These are phyloP conservation scores for Acanthosepion pharaonis DNA, from an alignment of 2,888 invertebrate genomes.

Conservation along the genomic window DNA sequence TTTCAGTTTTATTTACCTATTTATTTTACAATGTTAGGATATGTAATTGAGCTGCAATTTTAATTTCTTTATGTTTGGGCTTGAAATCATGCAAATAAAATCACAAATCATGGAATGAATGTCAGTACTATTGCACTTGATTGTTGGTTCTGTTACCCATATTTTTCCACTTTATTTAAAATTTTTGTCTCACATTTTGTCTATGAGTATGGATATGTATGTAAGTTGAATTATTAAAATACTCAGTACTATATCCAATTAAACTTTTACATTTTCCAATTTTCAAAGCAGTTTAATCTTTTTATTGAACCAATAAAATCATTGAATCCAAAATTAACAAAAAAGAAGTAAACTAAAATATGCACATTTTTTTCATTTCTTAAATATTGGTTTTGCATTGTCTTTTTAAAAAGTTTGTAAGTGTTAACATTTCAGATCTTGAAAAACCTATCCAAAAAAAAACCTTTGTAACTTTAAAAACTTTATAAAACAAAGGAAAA, in stretches of 20 bases:
- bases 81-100: not conserved
- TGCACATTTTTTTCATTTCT: not conserved
- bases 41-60: not conserved
- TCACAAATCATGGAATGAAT: not conserved
- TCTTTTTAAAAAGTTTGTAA: not conserved
- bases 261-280: not conserved
- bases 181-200: not conserved
- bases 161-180: not conserved
- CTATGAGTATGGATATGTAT: conserved; percentile 11
- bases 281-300: not conserved
- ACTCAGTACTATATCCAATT: not conserved
- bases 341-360: not conserved
- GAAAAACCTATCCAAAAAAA: not conserved
- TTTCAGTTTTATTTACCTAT: not conserved
- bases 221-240: not conserved
- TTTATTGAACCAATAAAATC: not conserved
- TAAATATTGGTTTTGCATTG: not conserved
- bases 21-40: not conserved
- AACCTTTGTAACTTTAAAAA: too few relatives aligned
- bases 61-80: not conserved
- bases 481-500: too few relatives aligned
- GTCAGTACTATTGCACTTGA: not conserved
- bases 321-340: not conserved
- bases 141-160: not conserved
- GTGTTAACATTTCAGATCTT: not conserved